Percentiles rank a stretch among this genome's conserved stretches.
phyloP scores from a whole-genome alignment of 2,888 invertebrate species.

The Ernsta delagoae region DNA sequence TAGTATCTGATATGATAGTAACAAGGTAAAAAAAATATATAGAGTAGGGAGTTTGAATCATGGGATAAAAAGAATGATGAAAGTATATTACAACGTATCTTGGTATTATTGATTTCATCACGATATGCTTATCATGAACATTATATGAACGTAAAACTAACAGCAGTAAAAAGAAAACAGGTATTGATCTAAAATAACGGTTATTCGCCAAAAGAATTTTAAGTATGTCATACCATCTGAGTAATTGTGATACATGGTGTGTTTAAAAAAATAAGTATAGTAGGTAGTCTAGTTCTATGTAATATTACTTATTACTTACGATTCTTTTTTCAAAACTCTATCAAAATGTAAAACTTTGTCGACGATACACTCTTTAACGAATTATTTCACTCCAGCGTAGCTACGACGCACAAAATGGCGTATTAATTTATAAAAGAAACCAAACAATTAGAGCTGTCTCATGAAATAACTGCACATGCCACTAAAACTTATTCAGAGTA shows the following conservation, averaged over 20 bases:
- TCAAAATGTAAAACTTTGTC: not conserved
- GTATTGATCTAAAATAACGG: slow-evolving; percentile 30
- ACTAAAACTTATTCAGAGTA: slow-evolving; percentile 64
- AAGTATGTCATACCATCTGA: slow-evolving; percentile 29
- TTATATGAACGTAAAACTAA: slow-evolving; percentile 3
- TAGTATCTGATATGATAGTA: too few relatives aligned
- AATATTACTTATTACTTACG: slow-evolving; percentile 17
- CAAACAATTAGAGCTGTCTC: slow-evolving; percentile 73
- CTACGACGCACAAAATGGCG: slow-evolving; percentile 69
- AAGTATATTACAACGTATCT: too few relatives aligned
- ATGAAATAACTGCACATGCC: slow-evolving; percentile 79
- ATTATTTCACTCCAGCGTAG: slow-evolving; percentile 3
- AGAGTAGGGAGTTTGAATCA: not conserved
- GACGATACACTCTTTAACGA: slow-evolving; percentile 5
- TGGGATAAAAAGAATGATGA: too few relatives aligned
- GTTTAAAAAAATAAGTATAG: slow-evolving; percentile 7
- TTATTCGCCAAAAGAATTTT: slow-evolving; percentile 24
- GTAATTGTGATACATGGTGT: slow-evolving; percentile 4
- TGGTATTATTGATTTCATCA: not conserved
- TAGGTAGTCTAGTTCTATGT: not conserved
- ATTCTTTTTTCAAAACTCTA: slow-evolving; percentile 12
- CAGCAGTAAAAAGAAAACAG: slow-evolving; percentile 14
- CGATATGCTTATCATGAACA: not conserved
- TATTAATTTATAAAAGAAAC: slow-evolving; percentile 61
- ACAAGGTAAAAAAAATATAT: not conserved